Percentiles rank a stretch among this genome's conserved stretches.
Evolutionary conservation across 1,140 invertebrate genomes (phyloP).

Genomic region (Philopotamus ludificatus): DNA sequence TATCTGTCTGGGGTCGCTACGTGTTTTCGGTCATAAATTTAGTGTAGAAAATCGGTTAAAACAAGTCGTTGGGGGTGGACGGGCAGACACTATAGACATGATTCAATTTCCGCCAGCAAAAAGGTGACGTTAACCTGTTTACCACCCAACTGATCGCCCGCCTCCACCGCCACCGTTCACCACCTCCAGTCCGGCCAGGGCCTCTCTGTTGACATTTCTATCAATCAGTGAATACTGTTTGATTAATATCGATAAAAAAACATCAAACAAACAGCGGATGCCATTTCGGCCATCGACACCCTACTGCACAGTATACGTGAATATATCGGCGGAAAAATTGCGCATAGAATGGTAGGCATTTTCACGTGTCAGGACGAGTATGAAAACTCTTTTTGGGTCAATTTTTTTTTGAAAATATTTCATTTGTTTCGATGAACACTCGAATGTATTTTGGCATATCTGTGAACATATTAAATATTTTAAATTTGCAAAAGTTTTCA

Average conservation of each 20-base stretch:
- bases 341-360: no score
- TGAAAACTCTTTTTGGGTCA: no score
- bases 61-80: neutral
- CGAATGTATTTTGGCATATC: no score
- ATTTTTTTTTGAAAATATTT: no score
- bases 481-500: no score
- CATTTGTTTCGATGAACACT: no score
- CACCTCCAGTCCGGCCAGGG: neutral
- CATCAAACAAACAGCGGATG: neutral
- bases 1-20: no score
- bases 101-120: conserved; percentile 27
- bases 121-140: conserved; percentile 31
- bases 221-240: conserved; percentile 12
- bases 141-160: neutral
- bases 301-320: no score
- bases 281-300: neutral
- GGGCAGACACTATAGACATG: conserved; percentile 16
- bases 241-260: conserved; percentile 9
- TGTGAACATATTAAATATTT: no score
- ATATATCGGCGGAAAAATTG: no score
- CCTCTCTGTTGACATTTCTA: conserved; percentile 16
- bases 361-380: no score
- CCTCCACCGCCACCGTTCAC: neutral
- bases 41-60: neutral
- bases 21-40: no score